phyloP scores from a whole-genome alignment of 2,113 vertebrate species.

The Dromas ardeola region DNA sequence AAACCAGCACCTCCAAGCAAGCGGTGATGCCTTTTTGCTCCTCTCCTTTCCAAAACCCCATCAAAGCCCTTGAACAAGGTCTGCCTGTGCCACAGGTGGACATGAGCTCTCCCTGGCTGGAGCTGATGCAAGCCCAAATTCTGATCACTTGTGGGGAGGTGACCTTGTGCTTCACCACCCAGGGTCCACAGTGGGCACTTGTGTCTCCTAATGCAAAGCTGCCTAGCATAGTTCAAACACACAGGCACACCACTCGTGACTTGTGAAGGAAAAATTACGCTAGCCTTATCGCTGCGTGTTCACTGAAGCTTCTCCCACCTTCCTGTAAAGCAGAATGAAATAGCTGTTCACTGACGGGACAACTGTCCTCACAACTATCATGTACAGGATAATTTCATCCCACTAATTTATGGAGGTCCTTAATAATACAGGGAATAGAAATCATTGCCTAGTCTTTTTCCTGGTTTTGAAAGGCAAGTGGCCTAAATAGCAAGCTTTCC shows the following conservation, averaged over 20 bases:
- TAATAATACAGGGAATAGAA: neutral
- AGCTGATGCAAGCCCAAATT: neutral
- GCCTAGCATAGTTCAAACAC: neutral
- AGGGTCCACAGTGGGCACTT: rapidly evolving
- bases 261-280: neutral
- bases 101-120: rapidly evolving
- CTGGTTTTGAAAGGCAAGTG: neutral
- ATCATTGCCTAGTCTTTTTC: neutral
- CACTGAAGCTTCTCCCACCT: neutral
- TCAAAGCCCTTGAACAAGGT: neutral
- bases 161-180: neutral
- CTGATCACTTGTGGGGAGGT: rapidly evolving
- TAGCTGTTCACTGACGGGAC: neutral
- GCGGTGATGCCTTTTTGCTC: rapidly evolving
- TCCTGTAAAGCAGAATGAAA: neutral
- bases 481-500: neutral
- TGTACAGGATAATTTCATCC: neutral
- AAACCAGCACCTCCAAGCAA: neutral
- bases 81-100: neutral
- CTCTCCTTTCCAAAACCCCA: neutral
- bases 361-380: neutral
- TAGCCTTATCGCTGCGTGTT: neutral
- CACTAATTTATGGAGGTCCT: neutral
- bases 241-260: neutral
- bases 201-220: neutral